These are phyloP conservation scores for Fragum whitleyi DNA, from an alignment of 2,888 invertebrate species.

Conservation along the genomic window DNA sequence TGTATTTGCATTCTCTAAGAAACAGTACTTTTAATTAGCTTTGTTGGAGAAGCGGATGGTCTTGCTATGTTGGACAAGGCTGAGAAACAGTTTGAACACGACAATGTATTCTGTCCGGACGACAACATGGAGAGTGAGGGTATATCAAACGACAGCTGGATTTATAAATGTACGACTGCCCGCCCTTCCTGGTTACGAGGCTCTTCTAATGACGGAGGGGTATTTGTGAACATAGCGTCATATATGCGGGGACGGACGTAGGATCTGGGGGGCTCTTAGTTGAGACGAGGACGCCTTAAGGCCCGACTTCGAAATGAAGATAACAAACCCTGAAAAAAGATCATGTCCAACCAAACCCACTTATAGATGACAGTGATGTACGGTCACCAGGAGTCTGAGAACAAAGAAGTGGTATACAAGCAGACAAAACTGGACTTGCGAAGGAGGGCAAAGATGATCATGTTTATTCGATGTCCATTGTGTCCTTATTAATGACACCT, in stretches of 20 bases:
- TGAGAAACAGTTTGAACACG: slow-evolving; percentile 76
- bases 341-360: slow-evolving; percentile 61
- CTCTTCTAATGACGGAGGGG: slow-evolving; percentile 47
- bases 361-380: slow-evolving; percentile 50
- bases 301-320: slow-evolving; percentile 79
- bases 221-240: no score
- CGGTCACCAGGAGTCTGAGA: slow-evolving; percentile 71
- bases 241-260: slow-evolving; percentile 78
- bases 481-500: background rate
- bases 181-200: slow-evolving; percentile 64
- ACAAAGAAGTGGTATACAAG: background rate
- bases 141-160: slow-evolving; percentile 59
- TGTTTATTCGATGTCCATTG: no score
- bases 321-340: slow-evolving; percentile 74
- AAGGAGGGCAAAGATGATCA: no score
- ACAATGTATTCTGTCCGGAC: slow-evolving; percentile 74
- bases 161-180: slow-evolving; percentile 63
- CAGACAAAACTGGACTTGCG: no score
- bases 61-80: slow-evolving; percentile 74
- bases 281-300: slow-evolving; percentile 54
- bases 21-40: no score
- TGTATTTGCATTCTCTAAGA: no score
- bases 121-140: slow-evolving; percentile 49
- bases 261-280: slow-evolving; percentile 76
- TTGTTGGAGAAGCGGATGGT: slow-evolving; percentile 74